Conservation (phyloP, 2,797 vertebrate species). For the Leptoclinus maculatus region DNA sequence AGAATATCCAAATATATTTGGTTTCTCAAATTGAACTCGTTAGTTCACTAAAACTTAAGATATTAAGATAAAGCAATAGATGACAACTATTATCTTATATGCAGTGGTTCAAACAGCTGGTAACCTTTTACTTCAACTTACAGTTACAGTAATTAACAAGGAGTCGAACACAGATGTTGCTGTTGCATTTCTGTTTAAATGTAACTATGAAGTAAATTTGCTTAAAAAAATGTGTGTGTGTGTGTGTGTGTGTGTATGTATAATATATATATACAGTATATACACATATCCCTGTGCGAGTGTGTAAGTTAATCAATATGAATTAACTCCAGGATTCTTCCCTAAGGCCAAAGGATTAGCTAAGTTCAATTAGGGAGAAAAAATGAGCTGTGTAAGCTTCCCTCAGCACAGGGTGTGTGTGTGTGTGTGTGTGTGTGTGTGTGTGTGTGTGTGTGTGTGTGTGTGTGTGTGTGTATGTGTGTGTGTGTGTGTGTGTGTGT, state of each 20-base stretch:
- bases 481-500: conserved; percentile 17
- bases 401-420: background rate
- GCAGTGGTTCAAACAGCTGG: background rate
- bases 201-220: conserved; percentile 26
- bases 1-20: background rate
- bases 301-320: conserved; percentile 39
- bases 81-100: background rate
- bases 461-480: background rate
- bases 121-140: background rate
- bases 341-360: conserved; percentile 52
- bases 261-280: too few relatives aligned
- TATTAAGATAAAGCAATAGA: background rate
- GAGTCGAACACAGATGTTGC: conserved; percentile 3
- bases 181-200: conserved; percentile 18
- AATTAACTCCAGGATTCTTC: conserved; percentile 45
- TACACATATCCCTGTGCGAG: background rate
- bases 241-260: background rate
- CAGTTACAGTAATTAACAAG: background rate
- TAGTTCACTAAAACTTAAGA: background rate
- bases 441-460: too few relatives aligned
- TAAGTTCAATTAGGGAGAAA: conserved; percentile 50
- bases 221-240: background rate
- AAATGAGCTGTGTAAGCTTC: conserved; percentile 40
- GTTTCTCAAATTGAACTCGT: background rate
- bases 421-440: conserved; percentile 19